Percentiles rank a stretch among this genome's conserved stretches.
Evolutionary conservation across 2,888 invertebrate species (phyloP).

Genomic region (Willowsia nigromaculata): DNA sequence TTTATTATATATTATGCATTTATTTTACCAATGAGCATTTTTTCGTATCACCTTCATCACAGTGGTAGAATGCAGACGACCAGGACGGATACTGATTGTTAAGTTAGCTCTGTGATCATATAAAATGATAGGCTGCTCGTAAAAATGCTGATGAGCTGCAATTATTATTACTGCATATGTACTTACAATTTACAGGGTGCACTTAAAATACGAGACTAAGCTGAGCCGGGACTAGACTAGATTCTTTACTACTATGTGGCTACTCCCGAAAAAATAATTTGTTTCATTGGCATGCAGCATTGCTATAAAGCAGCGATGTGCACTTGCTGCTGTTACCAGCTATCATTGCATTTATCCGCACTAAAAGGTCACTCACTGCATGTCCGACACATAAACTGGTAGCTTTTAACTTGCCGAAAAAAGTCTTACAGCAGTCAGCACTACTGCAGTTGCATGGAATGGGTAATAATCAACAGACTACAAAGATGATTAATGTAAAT

Average conservation of each 20-base stretch:
- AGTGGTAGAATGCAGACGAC: not conserved
- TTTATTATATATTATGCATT: no score
- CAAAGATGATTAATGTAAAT: constrained; percentile 8
- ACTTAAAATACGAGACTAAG: constrained; percentile 1
- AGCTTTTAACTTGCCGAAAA: not conserved
- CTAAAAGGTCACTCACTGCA: not conserved
- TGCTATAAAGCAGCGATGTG: no score
- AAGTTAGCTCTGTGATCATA: not conserved
- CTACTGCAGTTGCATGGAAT: not conserved
- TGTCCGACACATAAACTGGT: not conserved
- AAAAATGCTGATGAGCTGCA: constrained; percentile 25
- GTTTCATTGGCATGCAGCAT: no score
- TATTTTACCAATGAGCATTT: no score
- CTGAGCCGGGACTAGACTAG: not conserved
- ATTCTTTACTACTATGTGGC: not conserved
- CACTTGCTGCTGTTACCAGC: not conserved
- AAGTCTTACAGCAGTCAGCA: no score
- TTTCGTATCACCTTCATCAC: no score
- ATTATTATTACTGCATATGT: not conserved
- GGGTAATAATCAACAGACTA: not conserved
- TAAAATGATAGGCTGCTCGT: not conserved
- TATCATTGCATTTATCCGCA: not conserved
- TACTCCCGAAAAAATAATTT: no score
- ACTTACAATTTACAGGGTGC: not conserved
- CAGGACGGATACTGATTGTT: not conserved